phyloP scores from a whole-genome alignment of 2,113 vertebrate genomes.

The Myodes glareolus region DNA sequence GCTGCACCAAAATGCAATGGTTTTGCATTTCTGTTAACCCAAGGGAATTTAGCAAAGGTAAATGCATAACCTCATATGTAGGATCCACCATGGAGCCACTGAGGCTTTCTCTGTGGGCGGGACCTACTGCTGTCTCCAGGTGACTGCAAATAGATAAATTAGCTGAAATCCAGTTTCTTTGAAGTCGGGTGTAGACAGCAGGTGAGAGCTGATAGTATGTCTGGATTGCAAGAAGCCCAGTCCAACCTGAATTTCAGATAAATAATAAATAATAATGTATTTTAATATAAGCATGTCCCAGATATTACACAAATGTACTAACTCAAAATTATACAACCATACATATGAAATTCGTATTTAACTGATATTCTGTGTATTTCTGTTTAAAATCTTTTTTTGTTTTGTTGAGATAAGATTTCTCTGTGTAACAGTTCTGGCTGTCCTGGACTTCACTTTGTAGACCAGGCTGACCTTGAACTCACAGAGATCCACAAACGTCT shows the following conservation, averaged over 20 bases:
- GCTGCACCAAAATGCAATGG: neutral
- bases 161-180: conserved; percentile 41
- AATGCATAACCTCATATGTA: neutral
- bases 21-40: neutral
- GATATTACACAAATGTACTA: neutral
- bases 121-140: neutral
- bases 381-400: neutral
- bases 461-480: neutral
- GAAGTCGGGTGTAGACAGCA: neutral
- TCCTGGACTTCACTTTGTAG: neutral
- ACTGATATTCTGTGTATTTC: neutral
- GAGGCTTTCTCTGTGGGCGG: neutral
- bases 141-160: conserved; percentile 19
- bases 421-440: neutral
- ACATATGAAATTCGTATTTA: conserved; percentile 35
- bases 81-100: neutral
- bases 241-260: conserved; percentile 56
- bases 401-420: neutral
- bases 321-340: conserved; percentile 1
- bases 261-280: conserved; percentile 21
- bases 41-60: neutral
- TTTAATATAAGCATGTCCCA: conserved; percentile 24
- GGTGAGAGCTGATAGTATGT: neutral
- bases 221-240: neutral
- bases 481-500: neutral